phyloP scores from a whole-genome alignment of 2,797 vertebrate genomes.

The Coregonus suidteri region DNA sequence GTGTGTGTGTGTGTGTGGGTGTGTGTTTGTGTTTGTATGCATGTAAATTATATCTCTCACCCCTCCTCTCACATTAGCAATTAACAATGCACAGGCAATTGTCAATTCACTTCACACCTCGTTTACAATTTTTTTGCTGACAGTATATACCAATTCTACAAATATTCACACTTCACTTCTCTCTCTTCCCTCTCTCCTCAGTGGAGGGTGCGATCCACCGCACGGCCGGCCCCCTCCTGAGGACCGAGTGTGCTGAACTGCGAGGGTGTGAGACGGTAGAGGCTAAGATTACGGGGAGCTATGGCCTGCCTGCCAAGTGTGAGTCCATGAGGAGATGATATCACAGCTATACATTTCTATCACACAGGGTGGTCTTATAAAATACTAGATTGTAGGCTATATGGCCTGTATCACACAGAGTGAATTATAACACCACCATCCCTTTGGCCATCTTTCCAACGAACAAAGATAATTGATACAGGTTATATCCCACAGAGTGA shows the following conservation, averaged over 20 bases:
- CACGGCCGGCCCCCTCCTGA: slow-evolving; percentile 82
- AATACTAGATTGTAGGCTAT: neutral
- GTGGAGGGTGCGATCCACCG: slow-evolving; percentile 91
- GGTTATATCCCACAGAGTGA: neutral
- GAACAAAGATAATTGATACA: neutral
- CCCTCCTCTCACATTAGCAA: neutral
- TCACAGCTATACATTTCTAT: neutral
- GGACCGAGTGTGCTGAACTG: slow-evolving; percentile 83
- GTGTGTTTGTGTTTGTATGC: too few relatives aligned
- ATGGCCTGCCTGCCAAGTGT: slow-evolving; percentile 87
- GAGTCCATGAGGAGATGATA: slow-evolving; percentile 62
- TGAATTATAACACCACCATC: too few relatives aligned
- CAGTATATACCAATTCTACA: neutral
- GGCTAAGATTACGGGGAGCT: slow-evolving; percentile 87
- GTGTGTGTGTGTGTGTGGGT: too few relatives aligned
- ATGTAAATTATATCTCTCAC: neutral
- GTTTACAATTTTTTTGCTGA: neutral
- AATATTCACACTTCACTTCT: slow-evolving; percentile 1
- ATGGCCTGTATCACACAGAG: neutral
- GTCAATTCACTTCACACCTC: neutral
- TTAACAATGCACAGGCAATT: neutral
- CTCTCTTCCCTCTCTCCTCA: slow-evolving; percentile 44
- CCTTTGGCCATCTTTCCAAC: too few relatives aligned
- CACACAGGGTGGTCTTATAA: neutral
- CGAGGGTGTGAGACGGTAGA: slow-evolving; percentile 84